Conservation (phyloP, 1,140 invertebrate genomes). For the Drosophila obscura region DNA sequence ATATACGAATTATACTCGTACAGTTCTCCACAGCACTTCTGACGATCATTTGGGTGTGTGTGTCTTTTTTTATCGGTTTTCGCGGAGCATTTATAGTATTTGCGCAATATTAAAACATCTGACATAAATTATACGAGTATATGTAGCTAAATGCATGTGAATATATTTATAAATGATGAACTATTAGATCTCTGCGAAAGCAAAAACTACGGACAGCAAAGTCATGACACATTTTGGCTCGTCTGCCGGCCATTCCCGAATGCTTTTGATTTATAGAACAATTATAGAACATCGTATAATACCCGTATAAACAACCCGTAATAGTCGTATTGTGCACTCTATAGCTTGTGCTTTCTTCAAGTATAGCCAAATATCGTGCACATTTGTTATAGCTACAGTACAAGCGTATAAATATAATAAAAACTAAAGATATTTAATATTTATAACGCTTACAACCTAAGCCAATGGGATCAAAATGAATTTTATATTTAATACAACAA, state of each 20-base stretch:
- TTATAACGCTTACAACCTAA: conserved; percentile 19
- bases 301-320: not conserved
- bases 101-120: not conserved
- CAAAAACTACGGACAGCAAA: conserved; percentile 14
- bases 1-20: no score
- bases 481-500: conserved; percentile 11
- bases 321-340: conserved; percentile 25
- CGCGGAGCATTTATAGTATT: conserved; percentile 28
- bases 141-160: conserved; percentile 1
- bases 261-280: conserved; percentile 35
- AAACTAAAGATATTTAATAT: not conserved
- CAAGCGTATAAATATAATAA: conserved; percentile 1
- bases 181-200: conserved; percentile 38
- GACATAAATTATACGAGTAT: not conserved
- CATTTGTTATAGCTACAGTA: conserved; percentile 3
- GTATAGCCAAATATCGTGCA: not conserved
- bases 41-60: no score
- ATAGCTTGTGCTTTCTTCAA: conserved; percentile 18
- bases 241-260: conserved; percentile 36
- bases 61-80: conserved; percentile 3
- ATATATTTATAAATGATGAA: conserved; percentile 4
- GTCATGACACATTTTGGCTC: not conserved
- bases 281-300: not conserved
- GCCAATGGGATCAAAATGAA: conserved; percentile 43
- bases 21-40: no score